Evolutionary conservation across 2,797 vertebrate genomes (phyloP).

Genomic region (Etheostoma nigrum): DNA sequence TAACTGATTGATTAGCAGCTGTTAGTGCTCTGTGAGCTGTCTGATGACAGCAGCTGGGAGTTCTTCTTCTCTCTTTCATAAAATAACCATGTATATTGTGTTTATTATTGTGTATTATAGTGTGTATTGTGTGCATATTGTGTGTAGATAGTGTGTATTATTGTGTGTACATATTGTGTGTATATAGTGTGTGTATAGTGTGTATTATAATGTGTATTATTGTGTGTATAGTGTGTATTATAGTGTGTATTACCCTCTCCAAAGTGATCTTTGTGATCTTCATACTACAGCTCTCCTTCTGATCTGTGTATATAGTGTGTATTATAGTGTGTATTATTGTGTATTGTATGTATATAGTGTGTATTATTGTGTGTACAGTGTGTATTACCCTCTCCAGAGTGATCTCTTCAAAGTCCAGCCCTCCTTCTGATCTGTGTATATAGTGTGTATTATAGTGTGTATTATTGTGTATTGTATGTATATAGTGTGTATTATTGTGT

Average conservation of each 20-base stretch:
- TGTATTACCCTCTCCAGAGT: conserved; percentile 89
- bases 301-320: conserved; percentile 79
- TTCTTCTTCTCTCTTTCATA: no score
- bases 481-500: neutral
- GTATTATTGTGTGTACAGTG: neutral
- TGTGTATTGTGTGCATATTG: neutral
- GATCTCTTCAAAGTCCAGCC: conserved; percentile 93
- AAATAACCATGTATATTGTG: no score
- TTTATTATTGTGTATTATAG: neutral
- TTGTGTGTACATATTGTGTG: no score
- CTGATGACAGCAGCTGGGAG: no score
- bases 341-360: neutral
- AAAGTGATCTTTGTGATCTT: conserved; percentile 92
- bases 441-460: neutral
- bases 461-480: conserved; percentile 40
- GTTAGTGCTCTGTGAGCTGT: no score
- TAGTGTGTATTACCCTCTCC: conserved; percentile 84
- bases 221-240: no score
- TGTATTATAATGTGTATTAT: conserved; percentile 51
- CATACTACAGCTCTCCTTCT: conserved; percentile 91
- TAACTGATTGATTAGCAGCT: no score
- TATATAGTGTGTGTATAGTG: no score
- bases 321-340: no score
- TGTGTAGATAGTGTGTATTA: neutral
- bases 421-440: conserved; percentile 87